Evolutionary conservation across 1,140 invertebrate genomes (phyloP).

Genomic region (Pantala flavescens): DNA sequence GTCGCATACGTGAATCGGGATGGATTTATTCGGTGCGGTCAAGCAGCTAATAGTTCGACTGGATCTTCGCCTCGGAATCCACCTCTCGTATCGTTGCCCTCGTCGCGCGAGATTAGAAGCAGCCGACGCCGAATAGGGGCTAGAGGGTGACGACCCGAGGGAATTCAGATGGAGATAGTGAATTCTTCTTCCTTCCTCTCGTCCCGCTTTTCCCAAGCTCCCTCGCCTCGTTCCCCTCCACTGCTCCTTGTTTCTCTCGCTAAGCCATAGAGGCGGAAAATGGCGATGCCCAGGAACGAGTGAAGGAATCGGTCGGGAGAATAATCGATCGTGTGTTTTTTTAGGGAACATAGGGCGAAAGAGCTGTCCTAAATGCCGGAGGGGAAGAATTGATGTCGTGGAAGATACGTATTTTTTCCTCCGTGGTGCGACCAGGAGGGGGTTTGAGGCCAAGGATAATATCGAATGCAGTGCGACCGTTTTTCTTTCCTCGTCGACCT

Average conservation of each 20-base stretch:
- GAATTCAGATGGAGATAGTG: conserved; percentile 1
- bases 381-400: background rate
- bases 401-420: background rate
- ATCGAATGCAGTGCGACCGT: background rate
- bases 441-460: conserved; percentile 4
- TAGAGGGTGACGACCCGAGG: background rate
- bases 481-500: background rate
- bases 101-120: background rate
- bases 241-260: background rate
- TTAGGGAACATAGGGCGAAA: background rate
- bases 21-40: too few relatives aligned
- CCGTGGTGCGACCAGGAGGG: background rate
- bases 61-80: background rate
- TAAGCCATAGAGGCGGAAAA: conserved; percentile 1
- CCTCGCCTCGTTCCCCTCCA: conserved; percentile 28
- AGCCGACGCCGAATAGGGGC: background rate
- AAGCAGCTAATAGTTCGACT: too few relatives aligned
- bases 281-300: conserved; percentile 18
- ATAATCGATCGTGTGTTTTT: conserved; percentile 4
- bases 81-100: background rate
- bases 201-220: conserved; percentile 21
- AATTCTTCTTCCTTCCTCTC: background rate
- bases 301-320: conserved; percentile 10
- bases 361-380: background rate
- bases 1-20: too few relatives aligned